Conservation (phyloP, 1,140 invertebrate species). For the Acyrthosiphon pisum region DNA sequence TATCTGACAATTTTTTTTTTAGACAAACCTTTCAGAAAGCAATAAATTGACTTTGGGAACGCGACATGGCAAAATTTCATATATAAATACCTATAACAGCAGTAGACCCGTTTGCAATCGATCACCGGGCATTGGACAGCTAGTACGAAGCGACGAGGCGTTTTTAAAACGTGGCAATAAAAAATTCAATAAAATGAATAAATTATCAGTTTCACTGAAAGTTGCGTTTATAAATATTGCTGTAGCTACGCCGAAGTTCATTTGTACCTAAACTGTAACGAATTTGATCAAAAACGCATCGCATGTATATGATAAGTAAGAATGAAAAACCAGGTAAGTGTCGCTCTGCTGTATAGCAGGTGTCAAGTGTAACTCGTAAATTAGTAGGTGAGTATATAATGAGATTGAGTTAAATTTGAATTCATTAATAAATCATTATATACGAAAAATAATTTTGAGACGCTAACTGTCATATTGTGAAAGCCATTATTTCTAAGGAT, state of each 20-base stretch:
- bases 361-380: background rate
- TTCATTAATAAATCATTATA: background rate
- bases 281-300: background rate
- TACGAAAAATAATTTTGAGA: too few relatives aligned
- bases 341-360: background rate
- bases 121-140: background rate
- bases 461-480: too few relatives aligned
- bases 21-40: background rate
- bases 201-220: background rate
- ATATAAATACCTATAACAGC: background rate
- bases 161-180: background rate
- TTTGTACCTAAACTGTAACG: background rate
- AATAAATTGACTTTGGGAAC: background rate
- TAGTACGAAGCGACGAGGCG: background rate
- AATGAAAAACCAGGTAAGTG: background rate
- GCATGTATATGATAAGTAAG: background rate
- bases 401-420: background rate
- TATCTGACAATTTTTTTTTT: background rate
- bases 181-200: background rate
- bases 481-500: too few relatives aligned
- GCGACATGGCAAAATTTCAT: background rate
- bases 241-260: background rate
- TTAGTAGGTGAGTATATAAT: background rate
- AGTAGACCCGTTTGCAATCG: background rate
- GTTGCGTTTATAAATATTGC: background rate